A percentile compares a stretch with the other conserved stretches of the same genome.
These are phyloP conservation scores for Lepisosteus oculatus DNA, from an alignment of 2,113 vertebrate genomes.

Conservation along the genomic window DNA sequence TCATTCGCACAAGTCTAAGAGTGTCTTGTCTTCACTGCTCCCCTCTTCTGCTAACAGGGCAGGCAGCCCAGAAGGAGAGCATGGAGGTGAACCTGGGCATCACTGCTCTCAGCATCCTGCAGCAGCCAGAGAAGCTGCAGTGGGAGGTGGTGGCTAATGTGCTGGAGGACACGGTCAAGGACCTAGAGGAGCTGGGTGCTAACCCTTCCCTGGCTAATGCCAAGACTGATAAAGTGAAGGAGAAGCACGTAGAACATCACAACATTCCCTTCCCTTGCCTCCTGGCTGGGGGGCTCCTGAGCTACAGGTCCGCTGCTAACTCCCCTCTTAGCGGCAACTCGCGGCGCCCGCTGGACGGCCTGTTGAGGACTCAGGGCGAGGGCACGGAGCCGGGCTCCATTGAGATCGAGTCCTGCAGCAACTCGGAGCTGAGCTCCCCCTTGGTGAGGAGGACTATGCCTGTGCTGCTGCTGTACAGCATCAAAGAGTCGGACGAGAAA, in stretches of 20 bases:
- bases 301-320: conserved; percentile 86
- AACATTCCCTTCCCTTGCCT: conserved; percentile 99
- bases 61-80: conserved; percentile 88
- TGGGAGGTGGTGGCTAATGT: conserved; percentile 98
- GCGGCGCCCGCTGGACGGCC: conserved; percentile 80
- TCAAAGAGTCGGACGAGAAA: conserved; percentile 97
- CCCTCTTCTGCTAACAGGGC: conserved; percentile 63
- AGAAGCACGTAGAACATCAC: conserved; percentile 88
- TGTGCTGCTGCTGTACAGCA: conserved; percentile 91
- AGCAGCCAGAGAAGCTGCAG: conserved; percentile 96
- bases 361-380: conserved; percentile 88
- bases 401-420: conserved; percentile 89
- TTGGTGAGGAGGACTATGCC: conserved; percentile 89
- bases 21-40: background rate
- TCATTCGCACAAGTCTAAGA: too few species aligned
- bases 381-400: conserved; percentile 87
- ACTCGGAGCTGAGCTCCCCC: conserved; percentile 84
- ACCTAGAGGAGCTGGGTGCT: conserved; percentile 93
- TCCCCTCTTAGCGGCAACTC: conserved; percentile 79
- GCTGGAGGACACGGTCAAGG: conserved; percentile 95
- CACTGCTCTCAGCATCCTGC: conserved; percentile 91
- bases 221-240: conserved; percentile 91
- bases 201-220: conserved; percentile 82
- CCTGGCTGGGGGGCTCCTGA: conserved; percentile 89
- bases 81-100: conserved; percentile 92